Base-by-base conservation (phyloP, 1,140 invertebrate species). In the Portunus trituberculatus region DNA sequence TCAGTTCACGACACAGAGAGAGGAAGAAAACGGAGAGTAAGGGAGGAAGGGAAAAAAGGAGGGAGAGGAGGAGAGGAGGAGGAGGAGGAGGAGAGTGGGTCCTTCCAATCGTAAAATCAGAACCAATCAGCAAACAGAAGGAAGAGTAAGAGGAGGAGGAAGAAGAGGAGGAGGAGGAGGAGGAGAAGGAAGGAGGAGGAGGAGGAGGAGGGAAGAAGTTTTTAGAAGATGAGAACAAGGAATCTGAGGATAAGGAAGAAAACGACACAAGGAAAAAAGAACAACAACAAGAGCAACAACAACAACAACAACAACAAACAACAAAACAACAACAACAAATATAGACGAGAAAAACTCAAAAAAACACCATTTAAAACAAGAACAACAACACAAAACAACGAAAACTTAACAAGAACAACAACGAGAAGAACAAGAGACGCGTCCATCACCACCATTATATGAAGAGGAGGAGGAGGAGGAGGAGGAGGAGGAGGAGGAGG, bases 41-140 rank as follows among this genome's bases (percentile, higher is more conserved):
- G 87, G 86, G 48, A 32, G 32, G 29, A 82, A 93, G 48, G 86
- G 93, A 94, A 48, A 59, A 84, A 83, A 87, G 83, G 46, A 12
- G 20, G 46, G 88, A 8, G 8, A 8, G 67, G n/a, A 25, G 25
- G 8, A 8, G 67, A 76, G 67, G 10, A 25, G 48, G 14, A 31
- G 48, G 29, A 28, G 25, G 25, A 32, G 4, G 25, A 28, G 29
- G 84, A 87, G 39, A 39, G 10, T 52, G 25, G 59, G 93, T 52
- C 84, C 46, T 94, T 67, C 93, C 93, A 89, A 94, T 94, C 93
- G 93, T 94, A 89, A 94, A 94, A 94, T 94, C 93, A 87, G 93
- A 94, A 94, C 93, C 93, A 94, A 94, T 94, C 93, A 94, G 86
- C 86, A 29, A 31, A 89, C 29, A 48, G 86, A 28, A 76, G 25